Evolutionary conservation across 1,140 invertebrate genomes (phyloP), one percentile per base, ranked within the genome.

Genomic region (Drosophila azteca): DNA sequence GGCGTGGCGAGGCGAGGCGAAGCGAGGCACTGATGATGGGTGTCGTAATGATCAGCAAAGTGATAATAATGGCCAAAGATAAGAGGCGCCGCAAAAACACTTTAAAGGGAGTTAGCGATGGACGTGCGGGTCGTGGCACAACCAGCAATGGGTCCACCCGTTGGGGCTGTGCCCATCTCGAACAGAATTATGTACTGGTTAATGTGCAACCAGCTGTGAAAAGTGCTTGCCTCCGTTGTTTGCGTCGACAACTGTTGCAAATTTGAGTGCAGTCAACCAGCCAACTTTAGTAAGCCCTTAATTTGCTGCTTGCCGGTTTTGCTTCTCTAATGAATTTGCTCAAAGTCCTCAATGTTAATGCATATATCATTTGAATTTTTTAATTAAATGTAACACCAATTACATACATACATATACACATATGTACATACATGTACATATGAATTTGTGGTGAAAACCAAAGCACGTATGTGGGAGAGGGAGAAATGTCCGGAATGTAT

Each of bases 171-270:
- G 31, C 7, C 0, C 9, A 61, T 22, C 20, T 20, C 31, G 13
- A 35, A 5, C 8, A 24, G 7, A 29, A 15, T 15, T 39, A 31
- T 59, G 35, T 17, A 35, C 8, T 9, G 9, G 31, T 26, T 51
- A 20, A 22, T 61, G 57, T 55, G 41, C 65, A 57, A 73, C 62
- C 59, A 58, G 39, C 48, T 74, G 44, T 76, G 43, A 59, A 76
- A 53, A 61, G 74, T 46, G 35, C 69, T 48, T 48, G 31, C 61
- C 50, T 52, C 13, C 17, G 29, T 57, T 52, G 44, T 53, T 75
- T 20, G n/a, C 15, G 43, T 44, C 50, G 76, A 76, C 61, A 64
- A 62, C 45, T 60, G 8, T 35, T 35, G 31, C 11, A 50, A 46
- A 35, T 73, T 13, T 62, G 45, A 77, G 57, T 79, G 68, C 68